Conservation (phyloP, 1,140 invertebrate species). For the Aphelenchoides besseyi region DNA sequence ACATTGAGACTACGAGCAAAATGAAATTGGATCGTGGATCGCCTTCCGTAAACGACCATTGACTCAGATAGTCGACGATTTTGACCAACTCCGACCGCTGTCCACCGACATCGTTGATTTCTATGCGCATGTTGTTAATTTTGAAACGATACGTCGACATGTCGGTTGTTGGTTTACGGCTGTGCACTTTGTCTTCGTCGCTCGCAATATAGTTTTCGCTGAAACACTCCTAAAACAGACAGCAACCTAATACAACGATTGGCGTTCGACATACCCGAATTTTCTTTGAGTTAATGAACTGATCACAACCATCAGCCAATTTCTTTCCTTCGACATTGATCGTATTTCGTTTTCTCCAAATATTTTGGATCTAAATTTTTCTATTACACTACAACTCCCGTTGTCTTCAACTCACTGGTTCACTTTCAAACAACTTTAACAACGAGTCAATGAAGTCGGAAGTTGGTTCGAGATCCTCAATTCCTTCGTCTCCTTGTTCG, state of each 20-base stretch:
- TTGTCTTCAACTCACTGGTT: slow-evolving; percentile 36
- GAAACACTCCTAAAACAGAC: slow-evolving; percentile 40
- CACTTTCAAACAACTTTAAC: slow-evolving; percentile 39
- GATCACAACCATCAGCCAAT: slow-evolving; percentile 44
- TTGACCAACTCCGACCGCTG: slow-evolving; percentile 45
- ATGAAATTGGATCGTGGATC: slow-evolving; percentile 42
- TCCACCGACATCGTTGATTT: slow-evolving; percentile 52
- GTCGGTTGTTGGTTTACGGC: slow-evolving; percentile 43
- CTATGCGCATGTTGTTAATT: slow-evolving; percentile 36
- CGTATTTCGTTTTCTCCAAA: slow-evolving; percentile 37
- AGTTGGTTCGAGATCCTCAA: slow-evolving; percentile 26
- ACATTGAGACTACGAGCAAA: slow-evolving; percentile 49
- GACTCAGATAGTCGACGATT: slow-evolving; percentile 41
- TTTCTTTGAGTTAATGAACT: slow-evolving; percentile 39
- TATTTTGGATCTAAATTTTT: slow-evolving; percentile 34
- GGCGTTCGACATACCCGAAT: slow-evolving; percentile 34
- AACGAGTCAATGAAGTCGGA: slow-evolving; percentile 26
- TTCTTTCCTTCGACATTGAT: slow-evolving; percentile 40
- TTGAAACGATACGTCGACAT: slow-evolving; percentile 49
- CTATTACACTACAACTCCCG: slow-evolving; percentile 16
- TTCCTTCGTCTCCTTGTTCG: slow-evolving; percentile 26
- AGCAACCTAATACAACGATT: too few relatives aligned
- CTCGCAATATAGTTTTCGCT: slow-evolving; percentile 30
- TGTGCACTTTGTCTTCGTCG: slow-evolving; percentile 38
- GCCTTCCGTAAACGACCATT: slow-evolving; percentile 36